A percentile compares a stretch with the other conserved stretches of the same genome.
Evolutionary conservation across 2,888 invertebrate genomes (phyloP).

Genomic region (Exocentrus adspersus): DNA sequence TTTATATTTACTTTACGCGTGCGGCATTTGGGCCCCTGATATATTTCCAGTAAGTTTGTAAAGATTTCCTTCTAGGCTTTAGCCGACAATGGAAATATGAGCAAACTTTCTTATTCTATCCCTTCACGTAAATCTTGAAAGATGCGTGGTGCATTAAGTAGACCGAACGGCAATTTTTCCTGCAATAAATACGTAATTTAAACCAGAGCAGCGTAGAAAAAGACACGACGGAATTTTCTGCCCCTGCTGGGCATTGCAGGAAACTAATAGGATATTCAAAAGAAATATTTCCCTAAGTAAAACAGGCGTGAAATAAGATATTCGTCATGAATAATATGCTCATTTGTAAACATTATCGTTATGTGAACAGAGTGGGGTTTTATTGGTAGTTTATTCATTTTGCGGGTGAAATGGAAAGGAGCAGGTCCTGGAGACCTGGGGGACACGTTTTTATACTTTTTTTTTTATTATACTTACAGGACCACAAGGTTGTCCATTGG

Average conservation of each 20-base stretch:
- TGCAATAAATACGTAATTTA: too few species aligned
- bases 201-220: too few species aligned
- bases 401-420: neutral
- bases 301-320: conserved; percentile 25
- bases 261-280: conserved; percentile 1
- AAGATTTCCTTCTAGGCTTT: conserved; percentile 18
- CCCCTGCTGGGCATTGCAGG: conserved; percentile 13
- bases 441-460: neutral
- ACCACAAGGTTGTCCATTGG: conserved; percentile 21
- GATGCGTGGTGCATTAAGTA: neutral
- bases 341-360: conserved; percentile 22
- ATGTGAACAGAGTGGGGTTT: conserved; percentile 7
- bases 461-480: conserved; percentile 26
- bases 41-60: conserved; percentile 20
- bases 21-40: conserved; percentile 14
- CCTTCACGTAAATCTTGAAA: neutral
- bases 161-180: too few species aligned
- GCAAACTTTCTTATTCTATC: conserved; percentile 18
- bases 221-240: conserved; percentile 5
- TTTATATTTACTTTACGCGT: conserved; percentile 28
- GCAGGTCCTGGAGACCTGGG: neutral
- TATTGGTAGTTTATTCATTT: neutral
- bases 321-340: conserved; percentile 21
- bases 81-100: conserved; percentile 24
- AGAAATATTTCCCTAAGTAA: conserved; percentile 24